These are phyloP conservation scores for Tetragonula clypearis DNA, from an alignment of 1,140 invertebrate genomes.

Conservation along the genomic window DNA sequence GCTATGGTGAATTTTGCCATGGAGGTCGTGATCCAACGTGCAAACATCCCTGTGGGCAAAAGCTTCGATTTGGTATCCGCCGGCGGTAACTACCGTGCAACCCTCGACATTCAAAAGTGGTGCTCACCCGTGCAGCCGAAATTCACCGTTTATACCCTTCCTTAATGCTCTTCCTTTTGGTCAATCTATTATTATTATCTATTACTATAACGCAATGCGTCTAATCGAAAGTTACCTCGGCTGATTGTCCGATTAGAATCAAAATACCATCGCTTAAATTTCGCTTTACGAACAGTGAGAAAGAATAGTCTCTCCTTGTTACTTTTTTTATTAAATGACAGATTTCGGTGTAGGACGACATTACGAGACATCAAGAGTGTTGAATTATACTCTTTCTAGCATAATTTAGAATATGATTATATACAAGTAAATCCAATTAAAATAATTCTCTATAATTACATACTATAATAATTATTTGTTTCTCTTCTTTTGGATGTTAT, in stretches of 20 bases:
- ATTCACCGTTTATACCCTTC: constrained; percentile 20
- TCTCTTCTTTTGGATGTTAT: too few relatives aligned
- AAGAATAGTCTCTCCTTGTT: background rate
- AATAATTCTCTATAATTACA: too few relatives aligned
- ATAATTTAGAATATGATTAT: too few relatives aligned
- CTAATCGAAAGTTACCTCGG: too few relatives aligned
- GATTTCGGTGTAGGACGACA: background rate
- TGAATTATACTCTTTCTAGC: too few relatives aligned
- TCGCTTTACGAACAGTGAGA: background rate
- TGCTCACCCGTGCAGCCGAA: constrained; percentile 61
- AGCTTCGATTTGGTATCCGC: constrained; percentile 66
- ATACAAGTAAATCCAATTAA: too few relatives aligned
- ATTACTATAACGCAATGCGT: background rate
- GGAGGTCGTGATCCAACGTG: constrained; percentile 69
- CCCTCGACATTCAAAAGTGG: constrained; percentile 64
- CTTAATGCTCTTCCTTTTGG: constrained; percentile 14
- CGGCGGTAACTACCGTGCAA: constrained; percentile 62
- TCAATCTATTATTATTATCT: background rate
- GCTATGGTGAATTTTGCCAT: constrained; percentile 67
- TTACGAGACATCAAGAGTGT: too few relatives aligned
- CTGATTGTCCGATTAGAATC: too few relatives aligned
- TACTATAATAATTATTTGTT: too few relatives aligned
- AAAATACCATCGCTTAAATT: background rate
- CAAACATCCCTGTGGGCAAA: constrained; percentile 69
- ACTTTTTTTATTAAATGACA: background rate